These are phyloP conservation scores for Hydropsyche betteni DNA, from an alignment of 2,888 invertebrate species.

Conservation along the genomic window DNA sequence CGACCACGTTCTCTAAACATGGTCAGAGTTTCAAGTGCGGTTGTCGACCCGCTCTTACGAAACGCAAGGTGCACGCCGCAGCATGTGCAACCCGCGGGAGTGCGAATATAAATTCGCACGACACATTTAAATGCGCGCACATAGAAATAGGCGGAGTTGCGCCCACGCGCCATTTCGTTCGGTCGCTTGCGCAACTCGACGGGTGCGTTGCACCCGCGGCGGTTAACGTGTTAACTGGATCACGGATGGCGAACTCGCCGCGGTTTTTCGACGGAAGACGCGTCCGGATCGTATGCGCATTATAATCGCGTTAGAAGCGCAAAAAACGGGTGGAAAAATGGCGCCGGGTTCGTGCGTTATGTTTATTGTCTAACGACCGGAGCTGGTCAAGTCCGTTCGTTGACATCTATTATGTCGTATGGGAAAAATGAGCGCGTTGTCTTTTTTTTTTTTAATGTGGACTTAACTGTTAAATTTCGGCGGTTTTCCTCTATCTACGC, in stretches of 20 bases:
- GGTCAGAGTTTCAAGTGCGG: conserved; percentile 9
- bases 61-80: background rate
- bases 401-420: conserved; percentile 40
- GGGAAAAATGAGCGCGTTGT: conserved; percentile 10
- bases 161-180: too few species aligned
- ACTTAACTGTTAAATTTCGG: background rate
- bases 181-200: background rate
- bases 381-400: conserved; percentile 49
- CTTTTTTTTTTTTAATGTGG: conserved; percentile 2
- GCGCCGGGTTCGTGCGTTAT: conserved; percentile 22
- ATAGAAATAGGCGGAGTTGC: too few species aligned
- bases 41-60: conserved; percentile 9
- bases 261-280: too few species aligned
- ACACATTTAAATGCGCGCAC: too few species aligned
- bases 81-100: too few species aligned
- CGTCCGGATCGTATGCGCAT: too few species aligned
- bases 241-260: too few species aligned
- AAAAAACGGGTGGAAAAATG: too few species aligned
- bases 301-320: too few species aligned
- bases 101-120: too few species aligned
- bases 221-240: background rate
- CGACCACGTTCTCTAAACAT: too few species aligned
- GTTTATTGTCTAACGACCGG: conserved; percentile 23
- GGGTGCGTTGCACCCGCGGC: conserved; percentile 11
- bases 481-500: too few species aligned